Conservation (phyloP, 2,113 vertebrate genomes). For the Muntiacus reevesi region DNA sequence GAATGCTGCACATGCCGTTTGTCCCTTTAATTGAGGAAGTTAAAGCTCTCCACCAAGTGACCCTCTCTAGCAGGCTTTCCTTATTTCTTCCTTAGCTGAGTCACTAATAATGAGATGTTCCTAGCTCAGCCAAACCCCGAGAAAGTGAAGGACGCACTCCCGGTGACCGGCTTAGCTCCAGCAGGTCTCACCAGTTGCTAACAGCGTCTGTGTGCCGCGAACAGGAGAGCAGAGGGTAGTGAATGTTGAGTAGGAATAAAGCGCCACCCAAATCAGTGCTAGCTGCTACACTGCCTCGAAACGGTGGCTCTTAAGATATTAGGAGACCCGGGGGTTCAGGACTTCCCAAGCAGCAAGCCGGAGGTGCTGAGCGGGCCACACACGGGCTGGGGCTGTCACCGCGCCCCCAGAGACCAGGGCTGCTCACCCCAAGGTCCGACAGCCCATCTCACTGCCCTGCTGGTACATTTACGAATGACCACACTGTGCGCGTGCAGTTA, state of each 20-base stretch:
- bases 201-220: neutral
- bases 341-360: neutral
- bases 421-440: neutral
- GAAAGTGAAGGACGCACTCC: neutral
- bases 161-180: neutral
- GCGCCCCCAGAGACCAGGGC: neutral
- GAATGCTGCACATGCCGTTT: neutral
- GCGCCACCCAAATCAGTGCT: neutral
- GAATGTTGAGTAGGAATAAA: neutral
- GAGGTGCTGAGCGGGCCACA: neutral
- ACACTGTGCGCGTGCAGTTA: neutral
- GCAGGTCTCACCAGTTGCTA: neutral
- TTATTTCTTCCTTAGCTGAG: neutral
- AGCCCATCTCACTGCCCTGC: neutral
- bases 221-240: neutral
- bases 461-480: neutral
- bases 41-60: neutral
- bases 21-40: neutral
- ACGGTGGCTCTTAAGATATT: neutral
- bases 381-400: neutral
- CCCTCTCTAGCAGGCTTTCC: neutral
- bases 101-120: neutral
- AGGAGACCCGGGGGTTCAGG: neutral
- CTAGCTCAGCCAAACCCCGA: neutral
- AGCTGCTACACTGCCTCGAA: neutral